Evolutionary conservation across 2,888 invertebrate genomes (phyloP).

Genomic region (Acleris emargana): DNA sequence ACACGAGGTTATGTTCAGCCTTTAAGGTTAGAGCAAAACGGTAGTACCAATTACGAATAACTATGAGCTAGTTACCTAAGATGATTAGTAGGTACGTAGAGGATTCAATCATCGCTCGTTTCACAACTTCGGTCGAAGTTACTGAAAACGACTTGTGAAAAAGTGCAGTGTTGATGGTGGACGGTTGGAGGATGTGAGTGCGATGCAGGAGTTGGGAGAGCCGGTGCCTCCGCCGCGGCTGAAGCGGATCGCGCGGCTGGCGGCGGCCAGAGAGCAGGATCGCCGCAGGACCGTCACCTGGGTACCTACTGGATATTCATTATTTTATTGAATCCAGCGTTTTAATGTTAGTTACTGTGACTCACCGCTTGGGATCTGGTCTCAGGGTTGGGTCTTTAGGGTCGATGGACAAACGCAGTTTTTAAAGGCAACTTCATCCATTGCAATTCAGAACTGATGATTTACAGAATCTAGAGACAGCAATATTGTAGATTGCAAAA

Average conservation of each 20-base stretch:
- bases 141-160: slow-evolving; percentile 59
- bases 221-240: slow-evolving; percentile 77
- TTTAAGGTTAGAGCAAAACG: slow-evolving; percentile 8
- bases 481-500: too few species aligned
- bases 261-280: slow-evolving; percentile 61
- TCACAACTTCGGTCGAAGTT: slow-evolving; percentile 69
- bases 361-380: too few species aligned
- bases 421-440: too few species aligned
- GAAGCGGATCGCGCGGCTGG: slow-evolving; percentile 73
- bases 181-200: slow-evolving; percentile 44
- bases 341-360: too few species aligned
- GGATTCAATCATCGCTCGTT: slow-evolving; percentile 47
- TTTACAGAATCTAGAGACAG: too few species aligned
- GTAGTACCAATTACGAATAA: background rate
- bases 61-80: background rate
- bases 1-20: slow-evolving; percentile 6
- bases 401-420: too few species aligned
- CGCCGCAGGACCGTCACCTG: slow-evolving; percentile 71
- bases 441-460: too few species aligned
- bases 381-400: too few species aligned
- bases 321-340: background rate
- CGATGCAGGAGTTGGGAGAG: slow-evolving; percentile 45
- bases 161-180: slow-evolving; percentile 41
- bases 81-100: slow-evolving; percentile 9
- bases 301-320: slow-evolving; percentile 60